A percentile compares a stretch with the other conserved stretches of the same genome.
These are phyloP conservation scores for Lithosia quadra DNA, from an alignment of 2,888 invertebrate species.

Conservation along the genomic window DNA sequence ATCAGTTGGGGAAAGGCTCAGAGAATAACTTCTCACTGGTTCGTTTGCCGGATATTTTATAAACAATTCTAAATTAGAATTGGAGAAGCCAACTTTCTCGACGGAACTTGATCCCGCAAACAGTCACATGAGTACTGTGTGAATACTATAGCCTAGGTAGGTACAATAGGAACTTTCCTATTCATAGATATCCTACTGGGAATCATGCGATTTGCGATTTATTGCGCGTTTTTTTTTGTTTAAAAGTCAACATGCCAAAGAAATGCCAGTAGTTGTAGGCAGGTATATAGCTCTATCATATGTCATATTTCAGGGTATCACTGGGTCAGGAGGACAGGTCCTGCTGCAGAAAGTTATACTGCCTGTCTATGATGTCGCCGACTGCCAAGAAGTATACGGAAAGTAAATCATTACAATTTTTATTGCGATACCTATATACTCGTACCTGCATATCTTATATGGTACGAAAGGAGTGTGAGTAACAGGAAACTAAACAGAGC, in stretches of 20 bases:
- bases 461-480: neutral
- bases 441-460: neutral
- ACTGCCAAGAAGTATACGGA: constrained; percentile 78
- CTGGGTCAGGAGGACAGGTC: constrained; percentile 69
- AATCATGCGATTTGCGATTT: no score
- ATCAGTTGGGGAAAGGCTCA: neutral
- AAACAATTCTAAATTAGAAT: neutral
- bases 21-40: neutral
- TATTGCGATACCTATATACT: neutral
- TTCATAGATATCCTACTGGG: no score
- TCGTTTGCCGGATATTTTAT: neutral
- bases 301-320: constrained; percentile 59
- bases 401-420: constrained; percentile 52
- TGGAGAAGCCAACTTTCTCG: neutral
- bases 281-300: neutral
- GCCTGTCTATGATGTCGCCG: constrained; percentile 75
- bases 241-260: no score
- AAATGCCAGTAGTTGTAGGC: neutral
- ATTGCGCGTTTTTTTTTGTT: no score
- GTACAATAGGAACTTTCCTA: no score
- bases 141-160: neutral
- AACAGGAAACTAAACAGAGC: neutral
- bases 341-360: constrained; percentile 73
- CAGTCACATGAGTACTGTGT: neutral
- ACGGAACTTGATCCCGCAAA: neutral